Evolutionary conservation across 2,888 invertebrate species (phyloP), one percentile per base, ranked within the genome.

Genomic region (Caenorhabditis sulstoni): DNA sequence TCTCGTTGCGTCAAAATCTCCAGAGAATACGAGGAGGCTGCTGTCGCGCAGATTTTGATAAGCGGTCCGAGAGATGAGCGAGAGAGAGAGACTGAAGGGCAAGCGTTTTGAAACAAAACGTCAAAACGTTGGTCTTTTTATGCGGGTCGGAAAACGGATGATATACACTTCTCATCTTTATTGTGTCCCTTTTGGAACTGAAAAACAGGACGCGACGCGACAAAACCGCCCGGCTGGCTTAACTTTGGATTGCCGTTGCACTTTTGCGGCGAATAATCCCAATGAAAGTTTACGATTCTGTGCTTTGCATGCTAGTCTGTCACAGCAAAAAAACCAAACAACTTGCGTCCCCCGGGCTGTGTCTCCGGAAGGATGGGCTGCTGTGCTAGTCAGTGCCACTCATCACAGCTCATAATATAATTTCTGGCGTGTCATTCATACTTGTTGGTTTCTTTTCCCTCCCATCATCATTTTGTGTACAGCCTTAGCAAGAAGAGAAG

Each of bases 371-470:
- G 29, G 14, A 41, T 14, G 14, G 41, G 7, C 12, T 41, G 4
- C 41, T 14, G 14, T 41, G 11, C 11, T 11, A 41, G 3, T 11
- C 41, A 11, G 41, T 41, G 41, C 11, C 41, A 41, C 35, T 57
- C 57, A 39, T 65, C 41, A 12, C 55, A 29, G 14, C 41, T 41
- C 41, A 71, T 73, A 73, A 73, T 73, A 65, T 44, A 58, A 73
- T 73, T 71, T 71, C 62, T 71, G 62, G 49, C 62, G 35, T 71
- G 62, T 64, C 71, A 62, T 57, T 64, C 29, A 73, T 73, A 73
- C 73, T 73, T 73, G 73, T 73, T 73, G 73, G 64, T 62, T 64
- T 55, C 64, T 57, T 64, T 57, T 29, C 18, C 29, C 1, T 22
- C 22, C 22, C 49, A 49, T 47, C 22, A 20, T 37, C 39, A 20